Percentiles rank a stretch among this genome's conserved stretches.
These are phyloP conservation scores for Microdon myrmicae DNA, from an alignment of 2,888 invertebrate genomes.

Conservation along the genomic window DNA sequence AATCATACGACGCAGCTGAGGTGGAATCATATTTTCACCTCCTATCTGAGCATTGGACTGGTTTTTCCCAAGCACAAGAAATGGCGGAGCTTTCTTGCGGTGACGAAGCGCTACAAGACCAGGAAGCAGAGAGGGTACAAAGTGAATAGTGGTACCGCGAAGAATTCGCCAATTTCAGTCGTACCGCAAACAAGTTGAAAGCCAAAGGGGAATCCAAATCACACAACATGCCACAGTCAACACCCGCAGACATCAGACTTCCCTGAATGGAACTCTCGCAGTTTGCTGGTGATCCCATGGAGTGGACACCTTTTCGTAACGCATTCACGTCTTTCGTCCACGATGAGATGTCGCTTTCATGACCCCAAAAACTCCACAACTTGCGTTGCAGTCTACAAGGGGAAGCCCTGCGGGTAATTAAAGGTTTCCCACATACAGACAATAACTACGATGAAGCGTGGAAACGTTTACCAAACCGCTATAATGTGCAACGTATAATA, in stretches of 20 bases:
- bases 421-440: conserved; percentile 9
- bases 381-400: conserved; percentile 21
- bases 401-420: conserved; percentile 17
- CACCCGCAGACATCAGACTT: background rate
- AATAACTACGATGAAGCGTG: conserved; percentile 12
- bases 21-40: conserved; percentile 8
- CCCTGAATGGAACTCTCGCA: conserved; percentile 17
- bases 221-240: background rate
- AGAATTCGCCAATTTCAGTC: conserved; percentile 5
- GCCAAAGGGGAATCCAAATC: too few species aligned
- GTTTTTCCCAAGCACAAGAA: conserved; percentile 8
- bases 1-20: conserved; percentile 5
- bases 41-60: conserved; percentile 5
- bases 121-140: conserved; percentile 26
- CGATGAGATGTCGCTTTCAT: conserved; percentile 1
- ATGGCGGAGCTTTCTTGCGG: conserved; percentile 21
- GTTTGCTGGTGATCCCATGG: conserved; percentile 22
- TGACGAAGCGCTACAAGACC: background rate
- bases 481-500: conserved; percentile 16
- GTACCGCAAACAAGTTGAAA: conserved; percentile 1
- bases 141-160: conserved; percentile 23
- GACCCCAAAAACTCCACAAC: conserved; percentile 22
- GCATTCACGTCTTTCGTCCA: conserved; percentile 23
- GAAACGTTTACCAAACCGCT: conserved; percentile 12
- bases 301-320: conserved; percentile 27